Evolutionary conservation across 1,140 invertebrate species (phyloP).

Genomic region (Hypsibius dujardini): DNA sequence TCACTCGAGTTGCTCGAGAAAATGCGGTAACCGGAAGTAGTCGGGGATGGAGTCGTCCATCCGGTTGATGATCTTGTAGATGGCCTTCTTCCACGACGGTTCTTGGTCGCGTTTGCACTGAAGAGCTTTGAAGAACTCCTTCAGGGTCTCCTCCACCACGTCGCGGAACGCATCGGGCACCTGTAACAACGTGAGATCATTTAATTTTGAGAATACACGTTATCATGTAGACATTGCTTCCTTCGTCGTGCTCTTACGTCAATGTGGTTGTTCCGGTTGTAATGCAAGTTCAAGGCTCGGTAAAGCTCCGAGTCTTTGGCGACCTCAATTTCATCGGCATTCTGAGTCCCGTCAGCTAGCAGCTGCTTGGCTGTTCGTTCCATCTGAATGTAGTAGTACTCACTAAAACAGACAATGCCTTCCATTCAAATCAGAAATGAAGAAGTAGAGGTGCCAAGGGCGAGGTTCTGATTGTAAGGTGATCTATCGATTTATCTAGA

Average conservation of each 20-base stretch:
- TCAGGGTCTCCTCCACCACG: slow-evolving; percentile 86
- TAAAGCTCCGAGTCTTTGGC: slow-evolving; percentile 88
- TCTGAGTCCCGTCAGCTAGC: slow-evolving; percentile 83
- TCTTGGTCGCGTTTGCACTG: slow-evolving; percentile 84
- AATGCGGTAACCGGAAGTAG: slow-evolving; percentile 98
- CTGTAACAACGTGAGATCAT: slow-evolving; percentile 40
- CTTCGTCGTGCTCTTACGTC: slow-evolving; percentile 49
- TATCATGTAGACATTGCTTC: no score
- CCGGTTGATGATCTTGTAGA: slow-evolving; percentile 98
- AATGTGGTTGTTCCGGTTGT: slow-evolving; percentile 99
- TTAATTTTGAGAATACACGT: background rate
- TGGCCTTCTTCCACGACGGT: slow-evolving; percentile 99
- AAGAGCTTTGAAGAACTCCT: slow-evolving; percentile 96
- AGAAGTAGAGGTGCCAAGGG: no score
- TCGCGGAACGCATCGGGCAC: slow-evolving; percentile 88
- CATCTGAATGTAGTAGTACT: slow-evolving; percentile 99
- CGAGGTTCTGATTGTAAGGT: no score
- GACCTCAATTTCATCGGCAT: slow-evolving; percentile 75
- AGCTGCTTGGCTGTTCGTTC: slow-evolving; percentile 97
- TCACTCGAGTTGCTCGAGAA: slow-evolving; percentile 93
- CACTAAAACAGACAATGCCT: slow-evolving; percentile 50
- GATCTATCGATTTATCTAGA: no score
- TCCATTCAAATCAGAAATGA: no score
- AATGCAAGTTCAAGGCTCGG: slow-evolving; percentile 91
- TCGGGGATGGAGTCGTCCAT: slow-evolving; percentile 95